These are phyloP conservation scores for Colletes gigas DNA, from an alignment of 1,140 invertebrate genomes.

Conservation along the genomic window DNA sequence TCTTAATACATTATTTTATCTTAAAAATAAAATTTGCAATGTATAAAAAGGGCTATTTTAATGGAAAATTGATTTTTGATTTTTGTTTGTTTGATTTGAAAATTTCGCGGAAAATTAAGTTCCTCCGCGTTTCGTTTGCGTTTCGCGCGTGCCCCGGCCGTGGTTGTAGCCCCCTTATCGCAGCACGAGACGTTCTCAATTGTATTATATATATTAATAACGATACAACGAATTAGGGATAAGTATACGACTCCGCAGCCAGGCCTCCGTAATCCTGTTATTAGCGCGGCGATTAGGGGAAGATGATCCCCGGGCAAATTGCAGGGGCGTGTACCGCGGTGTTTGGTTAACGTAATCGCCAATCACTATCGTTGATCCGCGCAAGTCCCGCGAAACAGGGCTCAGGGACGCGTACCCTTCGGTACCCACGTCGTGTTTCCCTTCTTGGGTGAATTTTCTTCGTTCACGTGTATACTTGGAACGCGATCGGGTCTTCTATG, in stretches of 20 bases:
- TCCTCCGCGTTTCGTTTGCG: constrained; percentile 9
- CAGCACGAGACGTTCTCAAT: constrained; percentile 52
- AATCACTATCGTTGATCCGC: constrained; percentile 69
- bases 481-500: constrained; percentile 2
- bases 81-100: neutral
- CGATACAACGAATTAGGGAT: constrained; percentile 74
- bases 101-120: constrained; percentile 6
- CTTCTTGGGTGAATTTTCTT: constrained; percentile 50
- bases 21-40: no score
- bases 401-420: constrained; percentile 36
- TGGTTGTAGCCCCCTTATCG: constrained; percentile 40
- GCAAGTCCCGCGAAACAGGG: constrained; percentile 37
- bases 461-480: neutral
- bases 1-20: no score
- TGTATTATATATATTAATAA: constrained; percentile 74
- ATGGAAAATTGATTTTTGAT: no score
- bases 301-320: constrained; percentile 73
- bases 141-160: constrained; percentile 36
- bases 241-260: constrained; percentile 72
- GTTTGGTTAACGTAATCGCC: constrained; percentile 76
- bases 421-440: constrained; percentile 39
- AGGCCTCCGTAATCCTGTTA: constrained; percentile 72
- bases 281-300: constrained; percentile 73
- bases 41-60: no score
- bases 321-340: constrained; percentile 72